These are phyloP conservation scores for Leptinotarsa haldemani DNA, from an alignment of 2,888 invertebrate species.

Conservation along the genomic window DNA sequence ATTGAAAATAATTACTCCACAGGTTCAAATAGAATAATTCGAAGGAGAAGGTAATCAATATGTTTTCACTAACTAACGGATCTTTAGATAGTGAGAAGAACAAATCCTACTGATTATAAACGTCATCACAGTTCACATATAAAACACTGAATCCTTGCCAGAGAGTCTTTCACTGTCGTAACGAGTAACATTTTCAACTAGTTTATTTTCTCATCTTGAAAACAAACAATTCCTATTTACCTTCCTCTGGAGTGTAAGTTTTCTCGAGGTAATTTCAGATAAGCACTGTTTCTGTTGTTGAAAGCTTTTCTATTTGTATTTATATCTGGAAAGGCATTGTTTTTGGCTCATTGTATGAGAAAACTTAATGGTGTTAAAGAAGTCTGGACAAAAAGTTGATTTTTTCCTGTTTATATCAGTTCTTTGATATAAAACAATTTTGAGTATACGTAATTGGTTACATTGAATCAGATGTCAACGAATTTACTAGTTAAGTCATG, in stretches of 20 bases:
- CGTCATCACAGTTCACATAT: too few species aligned
- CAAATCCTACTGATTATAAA: too few species aligned
- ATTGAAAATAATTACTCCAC: too few species aligned
- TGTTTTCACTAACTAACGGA: too few species aligned
- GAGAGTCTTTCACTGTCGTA: not conserved
- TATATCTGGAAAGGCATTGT: constrained; percentile 30
- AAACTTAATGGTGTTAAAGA: not conserved
- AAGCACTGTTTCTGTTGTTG: constrained; percentile 36
- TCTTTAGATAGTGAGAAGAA: too few species aligned
- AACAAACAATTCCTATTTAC: constrained; percentile 42
- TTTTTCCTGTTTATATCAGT: not conserved
- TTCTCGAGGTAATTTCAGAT: constrained; percentile 41
- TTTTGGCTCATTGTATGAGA: constrained; percentile 11
- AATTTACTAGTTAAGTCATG: too few species aligned
- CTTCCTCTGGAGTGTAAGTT: constrained; percentile 35
- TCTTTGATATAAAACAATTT: too few species aligned
- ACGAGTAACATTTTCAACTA: constrained; percentile 2
- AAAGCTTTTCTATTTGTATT: constrained; percentile 38
- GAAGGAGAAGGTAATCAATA: too few species aligned
- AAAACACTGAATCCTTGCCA: too few species aligned
- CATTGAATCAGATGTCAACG: too few species aligned
- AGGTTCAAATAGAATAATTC: too few species aligned
- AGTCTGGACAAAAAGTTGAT: constrained; percentile 1
- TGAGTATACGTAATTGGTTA: too few species aligned
- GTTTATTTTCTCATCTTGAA: constrained; percentile 21